phyloP scores from a whole-genome alignment of 1,140 invertebrate species.

The Sycobia sp. region DNA sequence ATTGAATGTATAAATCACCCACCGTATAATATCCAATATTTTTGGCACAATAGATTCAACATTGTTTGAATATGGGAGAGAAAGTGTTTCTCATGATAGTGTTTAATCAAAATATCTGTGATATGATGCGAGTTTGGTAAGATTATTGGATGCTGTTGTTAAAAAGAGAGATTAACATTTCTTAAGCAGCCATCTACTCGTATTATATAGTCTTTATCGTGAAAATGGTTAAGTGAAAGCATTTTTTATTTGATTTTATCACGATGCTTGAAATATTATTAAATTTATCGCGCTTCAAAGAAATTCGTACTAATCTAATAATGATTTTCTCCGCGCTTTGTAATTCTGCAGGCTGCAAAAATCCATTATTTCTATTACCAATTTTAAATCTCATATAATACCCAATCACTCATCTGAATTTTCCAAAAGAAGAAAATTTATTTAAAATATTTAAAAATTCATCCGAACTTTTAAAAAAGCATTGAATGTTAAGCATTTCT shows the following conservation, averaged over 20 bases:
- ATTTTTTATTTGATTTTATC: slow-evolving; percentile 1
- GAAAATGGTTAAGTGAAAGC: too few species aligned
- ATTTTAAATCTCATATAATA: neutral
- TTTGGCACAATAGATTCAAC: slow-evolving; percentile 23
- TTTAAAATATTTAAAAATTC: too few species aligned
- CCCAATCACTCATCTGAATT: too few species aligned
- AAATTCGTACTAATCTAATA: slow-evolving; percentile 3
- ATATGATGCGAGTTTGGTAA: slow-evolving; percentile 41
- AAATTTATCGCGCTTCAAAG: neutral
- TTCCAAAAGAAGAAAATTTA: too few species aligned
- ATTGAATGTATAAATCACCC: too few species aligned
- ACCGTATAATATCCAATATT: slow-evolving; percentile 40
- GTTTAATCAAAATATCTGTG: slow-evolving; percentile 28
- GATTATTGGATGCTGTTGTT: slow-evolving; percentile 49
- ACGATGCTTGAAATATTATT: neutral
- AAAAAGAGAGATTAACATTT: slow-evolving; percentile 40
- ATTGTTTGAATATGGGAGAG: slow-evolving; percentile 46
- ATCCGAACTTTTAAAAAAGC: too few species aligned
- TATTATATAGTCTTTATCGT: slow-evolving; percentile 46
- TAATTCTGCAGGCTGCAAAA: neutral
- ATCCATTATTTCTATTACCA: neutral
- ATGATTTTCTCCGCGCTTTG: neutral
- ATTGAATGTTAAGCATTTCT: too few species aligned
- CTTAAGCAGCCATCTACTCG: slow-evolving; percentile 54
- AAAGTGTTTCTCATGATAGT: slow-evolving; percentile 31